A percentile compares a stretch with the other conserved stretches of the same genome.
Conservation (phyloP, 2,888 invertebrate species). For the Stenolophus ochropezus region DNA sequence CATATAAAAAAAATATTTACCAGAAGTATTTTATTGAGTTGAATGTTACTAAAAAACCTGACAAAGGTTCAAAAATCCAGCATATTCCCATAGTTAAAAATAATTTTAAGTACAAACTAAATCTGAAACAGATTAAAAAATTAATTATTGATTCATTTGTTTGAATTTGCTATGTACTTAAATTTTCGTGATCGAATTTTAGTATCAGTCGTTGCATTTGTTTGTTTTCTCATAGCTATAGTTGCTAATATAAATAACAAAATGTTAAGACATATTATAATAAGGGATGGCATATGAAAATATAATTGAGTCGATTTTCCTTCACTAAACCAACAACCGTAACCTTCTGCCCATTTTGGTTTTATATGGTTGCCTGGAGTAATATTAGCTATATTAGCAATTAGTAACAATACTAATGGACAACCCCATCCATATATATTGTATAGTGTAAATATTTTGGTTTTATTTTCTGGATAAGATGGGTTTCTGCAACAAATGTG, state of each 20-base stretch:
- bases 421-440: slow-evolving; percentile 76
- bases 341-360: slow-evolving; percentile 75
- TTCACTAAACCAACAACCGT: slow-evolving; percentile 77
- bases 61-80: slow-evolving; percentile 50
- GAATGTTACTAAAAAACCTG: not conserved
- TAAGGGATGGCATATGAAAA: not conserved
- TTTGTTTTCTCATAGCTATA: slow-evolving; percentile 5
- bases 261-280: not conserved
- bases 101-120: slow-evolving; percentile 39
- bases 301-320: not conserved
- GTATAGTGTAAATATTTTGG: slow-evolving; percentile 71
- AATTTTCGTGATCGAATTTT: slow-evolving; percentile 17
- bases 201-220: not conserved
- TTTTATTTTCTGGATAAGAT: not conserved
- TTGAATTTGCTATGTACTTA: not conserved
- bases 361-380: slow-evolving; percentile 74
- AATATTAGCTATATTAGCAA: slow-evolving; percentile 74
- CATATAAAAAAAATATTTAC: not conserved
- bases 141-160: not conserved
- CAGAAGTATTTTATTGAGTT: no score
- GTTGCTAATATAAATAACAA: slow-evolving; percentile 20
- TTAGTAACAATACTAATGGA: slow-evolving; percentile 73
- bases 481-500: no score
- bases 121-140: slow-evolving; percentile 20
- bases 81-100: slow-evolving; percentile 48